phyloP scores from a whole-genome alignment of 2,797 vertebrate species.

The Chanos chanos region DNA sequence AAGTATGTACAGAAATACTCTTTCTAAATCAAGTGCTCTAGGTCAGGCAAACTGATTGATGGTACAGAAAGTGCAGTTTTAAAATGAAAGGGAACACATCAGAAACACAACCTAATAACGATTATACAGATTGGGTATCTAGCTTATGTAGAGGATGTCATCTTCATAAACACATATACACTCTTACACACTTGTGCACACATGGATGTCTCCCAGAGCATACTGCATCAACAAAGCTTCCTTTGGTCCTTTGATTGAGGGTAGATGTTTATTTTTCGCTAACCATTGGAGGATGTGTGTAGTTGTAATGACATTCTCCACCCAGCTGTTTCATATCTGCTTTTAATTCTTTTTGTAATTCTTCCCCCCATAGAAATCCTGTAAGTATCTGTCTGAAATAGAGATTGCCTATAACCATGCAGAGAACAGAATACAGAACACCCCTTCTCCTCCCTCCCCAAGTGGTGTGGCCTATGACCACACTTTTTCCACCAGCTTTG shows the following conservation, averaged over 20 bases:
- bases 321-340: slow-evolving; percentile 44
- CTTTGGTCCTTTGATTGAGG: slow-evolving; percentile 24
- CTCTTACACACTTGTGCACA: too few species aligned
- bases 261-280: slow-evolving; percentile 33
- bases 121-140: background rate
- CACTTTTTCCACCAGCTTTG: slow-evolving; percentile 34
- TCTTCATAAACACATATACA: background rate
- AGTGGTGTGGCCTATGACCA: too few species aligned
- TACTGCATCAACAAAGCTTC: slow-evolving; percentile 9
- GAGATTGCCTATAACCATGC: slow-evolving; percentile 27
- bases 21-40: too few species aligned
- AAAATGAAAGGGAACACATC: background rate
- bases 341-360: slow-evolving; percentile 45
- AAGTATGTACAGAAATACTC: too few species aligned
- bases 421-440: slow-evolving; percentile 24
- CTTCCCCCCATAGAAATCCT: slow-evolving; percentile 34
- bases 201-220: background rate
- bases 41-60: too few species aligned
- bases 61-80: too few species aligned
- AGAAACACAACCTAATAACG: background rate
- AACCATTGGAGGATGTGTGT: slow-evolving; percentile 10
- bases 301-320: slow-evolving; percentile 19
- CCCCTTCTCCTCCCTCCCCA: slow-evolving; percentile 35
- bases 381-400: slow-evolving; percentile 43
- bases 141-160: background rate